Conservation (phyloP, 2,888 invertebrate species). For the Sphaeridia pumilis region DNA sequence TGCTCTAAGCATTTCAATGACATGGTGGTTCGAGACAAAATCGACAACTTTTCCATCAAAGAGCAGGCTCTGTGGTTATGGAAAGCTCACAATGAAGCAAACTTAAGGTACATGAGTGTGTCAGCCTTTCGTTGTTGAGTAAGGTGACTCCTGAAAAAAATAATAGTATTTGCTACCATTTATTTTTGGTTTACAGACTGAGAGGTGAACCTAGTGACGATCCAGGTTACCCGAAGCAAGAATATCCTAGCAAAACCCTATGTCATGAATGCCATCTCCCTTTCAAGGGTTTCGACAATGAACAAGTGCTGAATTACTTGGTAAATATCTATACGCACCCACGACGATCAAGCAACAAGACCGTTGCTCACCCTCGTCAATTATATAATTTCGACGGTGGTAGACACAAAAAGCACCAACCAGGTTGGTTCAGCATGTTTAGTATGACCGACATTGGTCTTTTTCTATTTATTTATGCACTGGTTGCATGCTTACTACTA, state of each 20-base stretch:
- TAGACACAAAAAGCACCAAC: background rate
- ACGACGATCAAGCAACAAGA: slow-evolving; percentile 10
- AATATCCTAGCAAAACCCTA: slow-evolving; percentile 60
- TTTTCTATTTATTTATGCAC: slow-evolving; percentile 61
- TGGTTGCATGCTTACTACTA: slow-evolving; percentile 60
- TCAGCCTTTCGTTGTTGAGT: background rate
- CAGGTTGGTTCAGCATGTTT: slow-evolving; percentile 39
- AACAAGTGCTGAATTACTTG: slow-evolving; percentile 53
- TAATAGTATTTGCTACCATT: no score
- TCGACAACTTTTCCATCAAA: slow-evolving; percentile 20
- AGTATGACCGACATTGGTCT: slow-evolving; percentile 60
- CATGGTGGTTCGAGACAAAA: slow-evolving; percentile 52
- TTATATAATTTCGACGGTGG: no score
- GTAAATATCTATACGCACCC: slow-evolving; percentile 44
- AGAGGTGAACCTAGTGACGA: slow-evolving; percentile 81
- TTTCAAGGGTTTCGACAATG: slow-evolving; percentile 52
- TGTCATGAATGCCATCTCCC: slow-evolving; percentile 56
- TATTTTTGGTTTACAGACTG: no score
- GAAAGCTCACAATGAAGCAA: slow-evolving; percentile 87
- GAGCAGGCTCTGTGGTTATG: slow-evolving; percentile 73
- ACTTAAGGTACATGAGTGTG: slow-evolving; percentile 48
- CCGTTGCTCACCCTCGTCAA: no score
- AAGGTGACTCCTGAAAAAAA: no score
- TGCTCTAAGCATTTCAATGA: slow-evolving; percentile 79
- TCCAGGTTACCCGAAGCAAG: slow-evolving; percentile 73